Percentiles rank a stretch among this genome's conserved stretches.
These are phyloP conservation scores for Parasteatoda lunata DNA, from an alignment of 2,888 invertebrate species.

Conservation along the genomic window DNA sequence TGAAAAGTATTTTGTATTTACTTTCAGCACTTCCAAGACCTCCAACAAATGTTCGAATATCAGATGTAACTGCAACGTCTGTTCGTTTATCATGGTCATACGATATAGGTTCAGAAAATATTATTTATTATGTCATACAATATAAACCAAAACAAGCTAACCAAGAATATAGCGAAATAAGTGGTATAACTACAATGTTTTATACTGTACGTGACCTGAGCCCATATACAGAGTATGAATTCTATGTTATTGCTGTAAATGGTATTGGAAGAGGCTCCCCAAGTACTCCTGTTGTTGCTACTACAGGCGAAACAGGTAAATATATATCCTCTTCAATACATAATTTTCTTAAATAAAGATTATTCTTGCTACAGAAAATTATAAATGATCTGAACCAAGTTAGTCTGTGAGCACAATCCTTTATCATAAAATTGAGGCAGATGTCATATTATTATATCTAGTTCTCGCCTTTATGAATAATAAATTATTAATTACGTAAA, in stretches of 20 bases:
- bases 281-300: slow-evolving; percentile 90
- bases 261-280: slow-evolving; percentile 93
- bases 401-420: too few species aligned
- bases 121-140: slow-evolving; percentile 96
- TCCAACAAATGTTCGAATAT: slow-evolving; percentile 91
- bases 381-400: too few species aligned
- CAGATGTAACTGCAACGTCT: slow-evolving; percentile 94
- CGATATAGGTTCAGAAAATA: slow-evolving; percentile 83
- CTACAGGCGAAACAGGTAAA: slow-evolving; percentile 96
- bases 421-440: too few species aligned
- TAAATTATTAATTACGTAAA: too few species aligned
- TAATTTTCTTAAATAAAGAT: background rate
- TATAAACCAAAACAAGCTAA: slow-evolving; percentile 96
- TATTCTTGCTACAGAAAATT: too few species aligned
- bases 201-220: slow-evolving; percentile 87
- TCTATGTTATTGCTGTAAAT: slow-evolving; percentile 96
- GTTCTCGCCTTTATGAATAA: too few species aligned
- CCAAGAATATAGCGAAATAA: slow-evolving; percentile 88
- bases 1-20: too few species aligned
- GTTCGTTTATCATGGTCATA: slow-evolving; percentile 95
- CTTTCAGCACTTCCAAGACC: slow-evolving; percentile 86
- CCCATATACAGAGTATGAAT: slow-evolving; percentile 96
- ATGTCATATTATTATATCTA: too few species aligned
- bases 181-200: slow-evolving; percentile 93
- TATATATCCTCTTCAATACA: background rate